Percentiles rank a stretch among this genome's conserved stretches.
Conservation (phyloP, 2,113 vertebrate genomes). For the Camelus dromedarius region DNA sequence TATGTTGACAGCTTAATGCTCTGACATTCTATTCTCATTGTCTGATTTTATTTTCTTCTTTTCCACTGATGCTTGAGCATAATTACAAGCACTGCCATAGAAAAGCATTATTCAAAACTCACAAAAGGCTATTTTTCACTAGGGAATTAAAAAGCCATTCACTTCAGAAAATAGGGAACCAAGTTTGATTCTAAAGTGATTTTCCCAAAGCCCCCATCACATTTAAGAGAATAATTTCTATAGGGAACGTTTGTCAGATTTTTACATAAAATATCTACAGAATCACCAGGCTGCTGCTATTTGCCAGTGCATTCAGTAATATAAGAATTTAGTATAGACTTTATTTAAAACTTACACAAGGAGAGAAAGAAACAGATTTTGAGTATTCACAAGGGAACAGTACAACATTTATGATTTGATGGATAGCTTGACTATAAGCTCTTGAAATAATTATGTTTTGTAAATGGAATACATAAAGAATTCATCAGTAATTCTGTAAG, state of each 20-base stretch:
- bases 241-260: conserved; percentile 21
- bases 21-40: conserved; percentile 67
- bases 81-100: conserved; percentile 58
- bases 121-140: conserved; percentile 67
- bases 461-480: conserved; percentile 72
- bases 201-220: conserved; percentile 29
- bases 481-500: conserved; percentile 16
- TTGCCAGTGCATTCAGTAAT: conserved; percentile 26
- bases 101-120: conserved; percentile 60
- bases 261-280: conserved; percentile 31
- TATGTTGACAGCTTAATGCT: conserved; percentile 60
- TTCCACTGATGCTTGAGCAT: conserved; percentile 56
- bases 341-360: conserved; percentile 45
- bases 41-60: conserved; percentile 79
- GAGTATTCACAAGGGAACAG: conserved; percentile 62
- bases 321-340: conserved; percentile 21
- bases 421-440: conserved; percentile 67
- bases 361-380: conserved; percentile 53
- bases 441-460: conserved; percentile 80
- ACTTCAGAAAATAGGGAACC: conserved; percentile 56
- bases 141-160: conserved; percentile 68
- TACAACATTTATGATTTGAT: conserved; percentile 76
- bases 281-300: not conserved
- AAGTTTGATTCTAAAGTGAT: conserved; percentile 67
- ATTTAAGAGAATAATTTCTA: conserved; percentile 62